Evolutionary conservation across 2,113 vertebrate genomes (phyloP).

Genomic region (Crypturellus undulatus): DNA sequence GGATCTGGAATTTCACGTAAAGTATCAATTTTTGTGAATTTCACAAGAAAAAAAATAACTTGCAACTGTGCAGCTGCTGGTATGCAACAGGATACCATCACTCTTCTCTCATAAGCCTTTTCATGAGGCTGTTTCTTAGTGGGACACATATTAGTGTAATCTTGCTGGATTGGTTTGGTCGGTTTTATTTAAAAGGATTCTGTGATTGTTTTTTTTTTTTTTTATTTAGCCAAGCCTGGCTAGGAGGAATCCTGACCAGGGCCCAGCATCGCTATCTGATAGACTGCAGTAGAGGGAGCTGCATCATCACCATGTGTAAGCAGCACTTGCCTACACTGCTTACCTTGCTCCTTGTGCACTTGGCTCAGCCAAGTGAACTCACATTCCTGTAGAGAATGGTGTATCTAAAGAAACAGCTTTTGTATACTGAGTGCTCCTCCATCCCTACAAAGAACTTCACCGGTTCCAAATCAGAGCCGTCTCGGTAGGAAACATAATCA

Average conservation of each 20-base stretch:
- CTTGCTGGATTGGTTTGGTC: background rate
- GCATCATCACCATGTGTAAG: constrained; percentile 9
- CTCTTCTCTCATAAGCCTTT: background rate
- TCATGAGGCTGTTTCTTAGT: background rate
- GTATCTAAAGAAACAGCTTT: background rate
- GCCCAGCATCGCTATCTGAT: background rate
- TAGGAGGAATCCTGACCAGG: background rate
- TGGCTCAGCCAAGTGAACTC: background rate
- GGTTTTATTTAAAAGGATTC: background rate
- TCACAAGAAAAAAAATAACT: accelerated
- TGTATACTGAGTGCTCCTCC: background rate
- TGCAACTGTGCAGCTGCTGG: background rate
- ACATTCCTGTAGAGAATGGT: background rate
- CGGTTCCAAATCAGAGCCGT: background rate
- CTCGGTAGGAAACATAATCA: background rate
- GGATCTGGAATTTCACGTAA: background rate
- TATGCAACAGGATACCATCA: background rate
- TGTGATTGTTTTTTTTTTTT: background rate
- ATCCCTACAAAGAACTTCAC: background rate
- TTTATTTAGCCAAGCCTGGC: background rate
- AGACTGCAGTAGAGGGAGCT: constrained; percentile 56
- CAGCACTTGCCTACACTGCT: background rate
- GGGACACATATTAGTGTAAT: background rate
- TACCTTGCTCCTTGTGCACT: background rate
- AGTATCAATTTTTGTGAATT: background rate